These are phyloP conservation scores for Leucophora obtusa DNA, from an alignment of 2,888 invertebrate species.

Conservation along the genomic window DNA sequence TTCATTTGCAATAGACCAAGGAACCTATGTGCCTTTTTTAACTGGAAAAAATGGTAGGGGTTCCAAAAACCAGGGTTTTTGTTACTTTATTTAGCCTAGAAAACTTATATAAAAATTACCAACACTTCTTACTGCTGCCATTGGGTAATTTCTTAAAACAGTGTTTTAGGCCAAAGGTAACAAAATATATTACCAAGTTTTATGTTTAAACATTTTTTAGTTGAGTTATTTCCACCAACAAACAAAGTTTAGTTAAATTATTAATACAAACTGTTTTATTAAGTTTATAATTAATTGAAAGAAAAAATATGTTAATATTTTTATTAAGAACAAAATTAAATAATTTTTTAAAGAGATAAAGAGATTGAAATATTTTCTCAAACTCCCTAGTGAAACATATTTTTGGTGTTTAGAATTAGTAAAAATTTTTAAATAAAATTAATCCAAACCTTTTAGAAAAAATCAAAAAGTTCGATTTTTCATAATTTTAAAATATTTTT, in stretches of 20 bases:
- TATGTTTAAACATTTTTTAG: slow-evolving; percentile 55
- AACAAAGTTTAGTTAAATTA: slow-evolving; percentile 66
- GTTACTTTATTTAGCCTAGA: slow-evolving; percentile 5
- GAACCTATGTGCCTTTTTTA: slow-evolving; percentile 63
- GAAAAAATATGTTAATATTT: slow-evolving; percentile 60
- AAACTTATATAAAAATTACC: not conserved
- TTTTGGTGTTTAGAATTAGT: no score
- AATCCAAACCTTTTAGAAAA: no score
- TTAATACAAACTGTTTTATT: slow-evolving; percentile 66
- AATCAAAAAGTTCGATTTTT: no score
- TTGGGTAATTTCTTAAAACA: not conserved
- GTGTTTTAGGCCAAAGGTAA: not conserved
- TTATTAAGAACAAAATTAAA: slow-evolving; percentile 54
- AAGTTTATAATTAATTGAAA: slow-evolving; percentile 52
- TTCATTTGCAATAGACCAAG: slow-evolving; percentile 74
- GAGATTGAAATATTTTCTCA: no score
- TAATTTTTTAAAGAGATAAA: not conserved
- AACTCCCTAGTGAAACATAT: no score
- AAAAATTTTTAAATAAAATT: no score
- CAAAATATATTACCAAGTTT: slow-evolving; percentile 58
- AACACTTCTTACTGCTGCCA: slow-evolving; percentile 53
- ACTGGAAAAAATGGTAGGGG: slow-evolving; percentile 64
- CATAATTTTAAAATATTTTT: no score
- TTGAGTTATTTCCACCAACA: slow-evolving; percentile 56
- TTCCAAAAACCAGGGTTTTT: slow-evolving; percentile 67